phyloP scores from a whole-genome alignment of 2,797 vertebrate species.

The Myotis findleyi region DNA sequence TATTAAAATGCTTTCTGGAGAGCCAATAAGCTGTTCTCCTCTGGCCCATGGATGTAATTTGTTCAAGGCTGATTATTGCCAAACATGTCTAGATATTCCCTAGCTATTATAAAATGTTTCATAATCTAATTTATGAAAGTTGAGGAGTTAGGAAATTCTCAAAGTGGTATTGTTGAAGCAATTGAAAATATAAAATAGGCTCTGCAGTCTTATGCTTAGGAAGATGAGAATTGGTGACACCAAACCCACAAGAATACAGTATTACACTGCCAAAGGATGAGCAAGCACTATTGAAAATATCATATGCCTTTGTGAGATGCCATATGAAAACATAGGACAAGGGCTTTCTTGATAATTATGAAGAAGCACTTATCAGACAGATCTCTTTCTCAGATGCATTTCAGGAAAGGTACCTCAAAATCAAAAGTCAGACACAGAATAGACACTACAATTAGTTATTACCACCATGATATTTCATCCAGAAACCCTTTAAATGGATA shows the following conservation, averaged over 20 bases:
- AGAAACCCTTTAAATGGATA: not conserved
- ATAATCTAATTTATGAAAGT: slow-evolving; percentile 24
- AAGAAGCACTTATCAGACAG: not conserved
- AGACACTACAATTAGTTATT: not conserved
- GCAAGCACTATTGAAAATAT: not conserved
- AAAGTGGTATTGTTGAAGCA: not conserved
- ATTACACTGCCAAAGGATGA: not conserved
- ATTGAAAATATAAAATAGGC: slow-evolving; percentile 12
- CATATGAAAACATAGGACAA: not conserved
- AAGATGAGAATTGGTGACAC: not conserved
- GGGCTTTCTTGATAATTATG: not conserved
- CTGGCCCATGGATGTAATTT: not conserved
- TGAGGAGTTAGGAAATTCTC: slow-evolving; percentile 12
- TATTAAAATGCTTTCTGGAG: not conserved
- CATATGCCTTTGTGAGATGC: not conserved
- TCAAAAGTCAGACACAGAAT: not conserved
- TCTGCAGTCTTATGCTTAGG: not conserved
- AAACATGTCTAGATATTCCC: not conserved
- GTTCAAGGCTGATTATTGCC: not conserved
- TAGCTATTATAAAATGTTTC: not conserved
- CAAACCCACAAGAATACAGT: not conserved
- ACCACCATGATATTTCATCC: not conserved
- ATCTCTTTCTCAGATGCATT: not conserved
- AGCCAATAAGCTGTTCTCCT: not conserved
- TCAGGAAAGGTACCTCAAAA: not conserved